Conservation (phyloP, 2,888 invertebrate species). For the Eupithecia abbreviata region DNA sequence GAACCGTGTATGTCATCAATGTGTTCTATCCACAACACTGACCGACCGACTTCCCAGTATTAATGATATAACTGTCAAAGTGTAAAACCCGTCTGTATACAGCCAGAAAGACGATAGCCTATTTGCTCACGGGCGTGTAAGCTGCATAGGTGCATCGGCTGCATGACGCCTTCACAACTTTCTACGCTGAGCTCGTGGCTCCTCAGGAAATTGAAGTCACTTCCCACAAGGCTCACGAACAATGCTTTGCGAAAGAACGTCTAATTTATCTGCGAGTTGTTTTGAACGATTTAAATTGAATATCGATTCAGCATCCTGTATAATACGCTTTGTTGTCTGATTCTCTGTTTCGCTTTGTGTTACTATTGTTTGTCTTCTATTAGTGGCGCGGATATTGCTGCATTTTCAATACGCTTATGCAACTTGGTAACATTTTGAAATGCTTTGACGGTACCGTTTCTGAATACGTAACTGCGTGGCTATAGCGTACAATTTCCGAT, state of each 20-base stretch:
- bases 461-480: neutral
- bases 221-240: conserved; percentile 62
- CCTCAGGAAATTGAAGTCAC: conserved; percentile 83
- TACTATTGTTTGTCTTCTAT: conserved; percentile 43
- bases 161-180: conserved; percentile 77
- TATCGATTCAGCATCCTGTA: conserved; percentile 69
- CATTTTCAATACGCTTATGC: conserved; percentile 37
- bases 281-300: conserved; percentile 79
- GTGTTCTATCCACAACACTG: neutral
- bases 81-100: conserved; percentile 27
- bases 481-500: neutral
- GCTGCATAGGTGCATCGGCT: conserved; percentile 74
- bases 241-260: conserved; percentile 82
- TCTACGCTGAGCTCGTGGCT: conserved; percentile 30
- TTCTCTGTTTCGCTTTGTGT: conserved; percentile 46
- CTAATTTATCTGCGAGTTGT: conserved; percentile 79
- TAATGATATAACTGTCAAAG: neutral
- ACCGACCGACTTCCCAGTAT: neutral
- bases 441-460: conserved; percentile 17
- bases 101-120: conserved; percentile 62
- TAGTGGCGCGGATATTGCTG: conserved; percentile 39
- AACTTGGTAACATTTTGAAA: conserved; percentile 25
- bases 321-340: conserved; percentile 51
- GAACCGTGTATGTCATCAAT: neutral
- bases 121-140: conserved; percentile 72